Evolutionary conservation across 2,113 vertebrate species (phyloP), one percentile per base, ranked within the genome.

Genomic region (Anhinga anhinga): DNA sequence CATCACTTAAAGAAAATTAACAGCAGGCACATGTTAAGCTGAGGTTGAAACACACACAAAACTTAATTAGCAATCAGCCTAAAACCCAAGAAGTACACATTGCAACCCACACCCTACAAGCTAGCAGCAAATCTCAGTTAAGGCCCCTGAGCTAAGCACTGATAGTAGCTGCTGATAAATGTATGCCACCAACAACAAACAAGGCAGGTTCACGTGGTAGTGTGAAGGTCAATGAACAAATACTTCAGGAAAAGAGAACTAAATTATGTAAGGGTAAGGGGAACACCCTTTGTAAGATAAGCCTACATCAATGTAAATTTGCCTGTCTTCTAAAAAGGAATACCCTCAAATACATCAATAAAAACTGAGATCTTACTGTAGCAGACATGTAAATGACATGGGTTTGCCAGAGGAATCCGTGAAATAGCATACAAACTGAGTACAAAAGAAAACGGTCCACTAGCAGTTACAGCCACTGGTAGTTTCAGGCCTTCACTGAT

Each of bases 311-410:
- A 47, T 5, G 20, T 34, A 40, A 25, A 47, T 50, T 4, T 56
- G 30, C 11, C 30, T 7, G 4, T 62, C 59, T 70, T 80, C 58
- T 45, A 38, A 52, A 56, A 69, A 76, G 30, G 16, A 56, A 17
- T 16, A 61, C 16, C 15, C 13, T 77, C 53, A 44, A 85, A 65
- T 3, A 18, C 9, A 45, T 19, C 23, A 50, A 16, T 26, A 58
- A 67, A 52, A 61, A 3, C 9, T 8, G 18, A 56, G 21, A 23
- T 27, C 30, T 70, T 30, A 3, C 45, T 18, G n/a, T 13, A 80
- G 7, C 40, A 59, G 52, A 62, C 0, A 1, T 13, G 23, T 19
- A 63, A 91, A 42, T 2, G 23, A 25, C 53, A 59, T 1, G 2
- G 12, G 15, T 36, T 84, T 87, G 65, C 53, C 66, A 77, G 40